Evolutionary conservation across 1,140 invertebrate genomes (phyloP).

Genomic region (Dufourea novaeangliae): DNA sequence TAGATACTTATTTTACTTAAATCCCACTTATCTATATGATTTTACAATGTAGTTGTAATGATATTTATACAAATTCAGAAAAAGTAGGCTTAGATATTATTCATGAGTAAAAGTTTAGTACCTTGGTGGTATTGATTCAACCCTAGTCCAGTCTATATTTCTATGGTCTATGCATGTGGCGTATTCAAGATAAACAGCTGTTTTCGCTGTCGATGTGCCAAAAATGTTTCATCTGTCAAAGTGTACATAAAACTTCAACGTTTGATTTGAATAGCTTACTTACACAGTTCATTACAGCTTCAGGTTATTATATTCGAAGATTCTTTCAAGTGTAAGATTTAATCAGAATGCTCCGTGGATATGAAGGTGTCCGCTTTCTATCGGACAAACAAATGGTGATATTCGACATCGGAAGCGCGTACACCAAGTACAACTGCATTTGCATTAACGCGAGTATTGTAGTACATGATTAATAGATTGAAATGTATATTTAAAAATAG

Average conservation of each 20-base stretch:
- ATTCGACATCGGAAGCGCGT: slow-evolving; percentile 94
- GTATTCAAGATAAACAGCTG: too few relatives aligned
- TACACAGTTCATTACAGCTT: not conserved
- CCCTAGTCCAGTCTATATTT: too few relatives aligned
- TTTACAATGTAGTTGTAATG: too few relatives aligned
- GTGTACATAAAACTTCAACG: not conserved
- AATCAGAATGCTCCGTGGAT: slow-evolving; percentile 84
- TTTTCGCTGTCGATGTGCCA: not conserved
- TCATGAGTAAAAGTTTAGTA: too few relatives aligned
- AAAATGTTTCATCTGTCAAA: not conserved
- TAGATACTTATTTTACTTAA: too few relatives aligned
- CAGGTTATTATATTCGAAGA: not conserved
- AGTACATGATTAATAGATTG: not conserved
- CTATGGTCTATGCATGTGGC: too few relatives aligned
- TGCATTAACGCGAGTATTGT: slow-evolving; percentile 22
- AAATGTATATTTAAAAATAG: slow-evolving; percentile 80
- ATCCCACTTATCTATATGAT: too few relatives aligned
- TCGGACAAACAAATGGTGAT: slow-evolving; percentile 94
- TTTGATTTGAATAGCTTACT: too few relatives aligned
- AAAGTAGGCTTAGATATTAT: too few relatives aligned
- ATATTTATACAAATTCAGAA: too few relatives aligned
- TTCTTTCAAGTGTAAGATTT: too few relatives aligned
- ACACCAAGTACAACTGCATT: slow-evolving; percentile 91
- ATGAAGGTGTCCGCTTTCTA: slow-evolving; percentile 89
- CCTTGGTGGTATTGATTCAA: too few relatives aligned